Conservation (phyloP, 2,113 vertebrate genomes). For the Drymodes brunneopygia region DNA sequence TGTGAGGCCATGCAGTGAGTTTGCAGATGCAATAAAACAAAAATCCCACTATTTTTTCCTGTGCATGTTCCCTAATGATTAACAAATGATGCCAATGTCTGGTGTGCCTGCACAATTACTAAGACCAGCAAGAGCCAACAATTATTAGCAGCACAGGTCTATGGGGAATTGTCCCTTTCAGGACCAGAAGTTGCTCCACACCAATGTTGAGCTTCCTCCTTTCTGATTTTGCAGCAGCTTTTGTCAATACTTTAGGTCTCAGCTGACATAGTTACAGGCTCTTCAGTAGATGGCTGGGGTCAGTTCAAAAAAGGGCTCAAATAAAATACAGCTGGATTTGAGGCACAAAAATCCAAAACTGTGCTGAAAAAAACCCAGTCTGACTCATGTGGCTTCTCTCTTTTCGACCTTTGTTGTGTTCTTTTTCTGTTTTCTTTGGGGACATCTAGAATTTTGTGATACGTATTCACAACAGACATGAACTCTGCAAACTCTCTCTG, state of each 20-base stretch:
- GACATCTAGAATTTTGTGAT: neutral
- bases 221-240: neutral
- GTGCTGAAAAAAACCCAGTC: neutral
- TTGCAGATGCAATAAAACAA: neutral
- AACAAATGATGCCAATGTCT: neutral
- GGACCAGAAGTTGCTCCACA: neutral
- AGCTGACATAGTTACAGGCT: neutral
- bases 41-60: neutral
- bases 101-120: neutral
- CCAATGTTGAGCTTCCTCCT: neutral
- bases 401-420: neutral
- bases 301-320: neutral
- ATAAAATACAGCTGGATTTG: neutral
- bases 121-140: neutral
- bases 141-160: neutral
- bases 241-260: neutral
- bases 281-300: neutral
- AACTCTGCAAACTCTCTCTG: neutral
- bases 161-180: neutral
- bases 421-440: neutral
- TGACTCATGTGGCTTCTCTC: neutral
- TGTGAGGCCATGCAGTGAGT: fast-evolving
- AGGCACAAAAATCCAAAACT: neutral
- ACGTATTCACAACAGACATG: fast-evolving
- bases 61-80: neutral